Percentiles rank a stretch among this genome's conserved stretches.
Conservation (phyloP, 2,113 vertebrate genomes). For the pig (Sus scrofa) region T2T-Sscrofa CM000826.6:94071001-94071500, state of each 20-base stretch:
- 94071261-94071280: not conserved
- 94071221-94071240: not conserved
- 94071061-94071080: not conserved
- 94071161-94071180: not conserved
- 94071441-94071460: too few species aligned
- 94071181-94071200: not conserved
- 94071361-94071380: not conserved
- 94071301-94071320: not conserved
- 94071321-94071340: not conserved
- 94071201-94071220: not conserved
- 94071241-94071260: not conserved
- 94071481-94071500: too few species aligned
- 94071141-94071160: not conserved
- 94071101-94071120: not conserved
- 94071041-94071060: not conserved
- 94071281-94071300: not conserved
- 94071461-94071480: too few species aligned
- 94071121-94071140: not conserved
- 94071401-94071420: not conserved
- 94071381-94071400: not conserved
- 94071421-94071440: not conserved
- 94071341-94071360: rapidly evolving
- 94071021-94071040: not conserved
- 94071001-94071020: constrained; percentile 41
- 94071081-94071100: constrained; percentile 46